These are phyloP conservation scores for Tinea pellionella DNA, from an alignment of 2,888 invertebrate genomes.

Conservation along the genomic window DNA sequence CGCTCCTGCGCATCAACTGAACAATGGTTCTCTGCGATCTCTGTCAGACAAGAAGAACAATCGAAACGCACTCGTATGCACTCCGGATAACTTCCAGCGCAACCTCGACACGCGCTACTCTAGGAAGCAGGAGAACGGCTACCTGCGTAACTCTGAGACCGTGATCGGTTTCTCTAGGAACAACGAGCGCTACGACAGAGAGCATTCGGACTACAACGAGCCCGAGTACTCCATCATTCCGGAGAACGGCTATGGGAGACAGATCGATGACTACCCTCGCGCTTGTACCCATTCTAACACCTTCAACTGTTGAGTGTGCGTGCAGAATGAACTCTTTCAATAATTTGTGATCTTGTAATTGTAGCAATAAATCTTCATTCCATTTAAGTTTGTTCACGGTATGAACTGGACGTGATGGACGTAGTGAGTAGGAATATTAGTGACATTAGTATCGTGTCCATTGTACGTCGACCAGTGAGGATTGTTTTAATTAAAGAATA, in stretches of 20 bases:
- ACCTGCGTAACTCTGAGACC: conserved; percentile 57
- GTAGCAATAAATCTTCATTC: conserved; percentile 71
- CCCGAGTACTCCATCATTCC: conserved; percentile 65
- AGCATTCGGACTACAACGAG: conserved; percentile 49
- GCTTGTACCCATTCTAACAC: conserved; percentile 63
- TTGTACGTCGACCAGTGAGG: conserved; percentile 34
- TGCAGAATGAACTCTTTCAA: conserved; percentile 35
- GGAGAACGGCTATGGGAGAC: conserved; percentile 40
- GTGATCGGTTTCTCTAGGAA: conserved; percentile 38
- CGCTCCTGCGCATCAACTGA: conserved; percentile 57
- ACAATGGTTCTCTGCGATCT: conserved; percentile 63
- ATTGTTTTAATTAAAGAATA: conserved; percentile 58
- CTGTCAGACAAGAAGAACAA: conserved; percentile 59
- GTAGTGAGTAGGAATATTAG: conserved; percentile 62
- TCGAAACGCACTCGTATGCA: conserved; percentile 38
- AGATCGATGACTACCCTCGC: conserved; percentile 35
- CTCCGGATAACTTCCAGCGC: conserved; percentile 62
- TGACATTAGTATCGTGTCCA: conserved; percentile 37
- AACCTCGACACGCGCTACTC: conserved; percentile 62
- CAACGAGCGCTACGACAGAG: conserved; percentile 25
- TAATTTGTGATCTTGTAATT: conserved; percentile 67
- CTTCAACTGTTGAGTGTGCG: conserved; percentile 61
- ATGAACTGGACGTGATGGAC: conserved; percentile 20
- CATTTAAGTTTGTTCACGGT: conserved; percentile 28
- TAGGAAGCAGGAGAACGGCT: conserved; percentile 64